Conservation (phyloP, 2,888 invertebrate species). For the Eupithecia tripunctaria region DNA sequence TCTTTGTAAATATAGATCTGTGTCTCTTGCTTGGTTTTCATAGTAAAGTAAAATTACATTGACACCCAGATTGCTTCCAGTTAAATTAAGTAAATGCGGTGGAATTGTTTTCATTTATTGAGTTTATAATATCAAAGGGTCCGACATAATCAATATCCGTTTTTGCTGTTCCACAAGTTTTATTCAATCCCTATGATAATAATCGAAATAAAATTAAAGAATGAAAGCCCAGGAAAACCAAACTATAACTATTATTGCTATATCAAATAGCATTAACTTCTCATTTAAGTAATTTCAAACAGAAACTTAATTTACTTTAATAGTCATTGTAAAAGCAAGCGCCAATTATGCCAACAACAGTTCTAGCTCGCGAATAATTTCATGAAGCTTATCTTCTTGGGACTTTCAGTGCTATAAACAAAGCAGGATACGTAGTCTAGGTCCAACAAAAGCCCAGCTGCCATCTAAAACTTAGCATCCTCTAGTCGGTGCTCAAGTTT, state of each 20-base stretch:
- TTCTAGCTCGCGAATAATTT: slow-evolving; percentile 37
- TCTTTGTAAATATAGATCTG: not conserved
- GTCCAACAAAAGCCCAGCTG: slow-evolving; percentile 28
- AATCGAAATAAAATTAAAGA: not conserved
- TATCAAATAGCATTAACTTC: not conserved
- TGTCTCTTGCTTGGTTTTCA: not conserved
- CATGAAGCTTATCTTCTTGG: slow-evolving; percentile 32
- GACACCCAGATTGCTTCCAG: not conserved
- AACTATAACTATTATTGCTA: too few species aligned
- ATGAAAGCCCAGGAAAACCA: not conserved
- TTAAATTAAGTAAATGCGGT: not conserved
- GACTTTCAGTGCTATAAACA: slow-evolving; percentile 41
- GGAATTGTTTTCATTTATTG: not conserved
- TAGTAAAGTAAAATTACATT: not conserved
- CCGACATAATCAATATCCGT: too few species aligned
- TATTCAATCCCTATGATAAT: not conserved
- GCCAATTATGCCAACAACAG: slow-evolving; percentile 16
- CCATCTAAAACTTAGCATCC: slow-evolving; percentile 24
- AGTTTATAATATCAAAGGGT: not conserved
- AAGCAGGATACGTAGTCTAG: slow-evolving; percentile 41
- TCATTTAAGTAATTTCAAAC: not conserved
- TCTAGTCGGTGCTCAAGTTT: slow-evolving; percentile 41
- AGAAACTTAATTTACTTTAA: not conserved
- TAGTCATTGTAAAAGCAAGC: slow-evolving; percentile 19
- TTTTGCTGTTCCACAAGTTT: not conserved